Conservation (phyloP, 2,113 vertebrate genomes). For the Rhombomys opimus region DNA sequence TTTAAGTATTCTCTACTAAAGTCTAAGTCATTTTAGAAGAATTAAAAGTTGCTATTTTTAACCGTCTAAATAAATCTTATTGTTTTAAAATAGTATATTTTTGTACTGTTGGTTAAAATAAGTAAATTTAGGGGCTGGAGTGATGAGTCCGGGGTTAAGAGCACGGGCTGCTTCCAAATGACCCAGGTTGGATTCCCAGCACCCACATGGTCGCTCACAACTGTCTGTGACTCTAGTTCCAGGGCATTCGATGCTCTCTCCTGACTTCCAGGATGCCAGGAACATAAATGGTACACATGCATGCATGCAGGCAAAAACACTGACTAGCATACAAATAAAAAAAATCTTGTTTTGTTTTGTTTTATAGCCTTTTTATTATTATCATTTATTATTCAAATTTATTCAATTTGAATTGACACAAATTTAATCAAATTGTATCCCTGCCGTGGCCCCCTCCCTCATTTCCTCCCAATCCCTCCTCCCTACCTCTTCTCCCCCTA, state of each 20-base stretch:
- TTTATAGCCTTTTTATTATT: no score
- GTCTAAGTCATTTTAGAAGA: background rate
- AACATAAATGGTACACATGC: background rate
- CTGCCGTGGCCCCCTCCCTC: no score
- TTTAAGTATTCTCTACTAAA: background rate
- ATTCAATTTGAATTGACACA: no score
- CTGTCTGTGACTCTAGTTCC: background rate
- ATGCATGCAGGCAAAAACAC: background rate
- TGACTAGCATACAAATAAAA: background rate
- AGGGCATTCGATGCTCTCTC: background rate
- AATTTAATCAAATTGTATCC: no score
- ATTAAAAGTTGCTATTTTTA: background rate
- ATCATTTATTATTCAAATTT: no score
- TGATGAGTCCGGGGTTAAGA: background rate
- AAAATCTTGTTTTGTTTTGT: background rate
- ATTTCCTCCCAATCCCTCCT: no score
- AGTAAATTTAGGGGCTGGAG: background rate
- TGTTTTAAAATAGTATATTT: background rate
- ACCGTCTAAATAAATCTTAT: background rate
- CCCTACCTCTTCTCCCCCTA: no score
- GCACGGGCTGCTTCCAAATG: background rate
- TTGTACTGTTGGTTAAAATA: background rate
- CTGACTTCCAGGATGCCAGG: background rate
- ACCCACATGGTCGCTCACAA: background rate
- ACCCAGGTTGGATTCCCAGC: background rate